Base-by-base conservation (phyloP, 2,113 vertebrate genomes). In the Ia io region DNA sequence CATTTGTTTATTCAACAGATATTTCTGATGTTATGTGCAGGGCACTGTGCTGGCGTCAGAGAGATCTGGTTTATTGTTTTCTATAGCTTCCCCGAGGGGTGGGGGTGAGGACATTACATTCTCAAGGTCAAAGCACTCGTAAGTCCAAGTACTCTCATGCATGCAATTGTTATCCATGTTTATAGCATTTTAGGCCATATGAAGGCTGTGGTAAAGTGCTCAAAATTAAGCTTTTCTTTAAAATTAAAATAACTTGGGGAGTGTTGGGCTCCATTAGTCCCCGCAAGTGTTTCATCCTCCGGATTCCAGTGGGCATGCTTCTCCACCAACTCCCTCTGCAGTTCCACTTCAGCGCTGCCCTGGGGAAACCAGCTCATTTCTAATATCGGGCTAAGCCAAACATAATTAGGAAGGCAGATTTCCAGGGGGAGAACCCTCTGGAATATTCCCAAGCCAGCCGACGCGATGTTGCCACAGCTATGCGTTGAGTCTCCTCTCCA, bases 281-380 rank as follows among this genome's bases (percentile, higher is more conserved):
- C 32, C 53, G 71, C 88, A 95, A 92, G 65, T 42, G 4, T 74
- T 90, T 92, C 85, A 42, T 82, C 44, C 16, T 59, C 76, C n/a
- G 6, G 28, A 23, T 94, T 95, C 61, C 89, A 86, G 1, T 6
- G 73, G 61, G 40, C 10, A 2, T 8, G 16, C 22, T 94, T 40
- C 25, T 74, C 35, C 67, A 51, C 53, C 13, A 83, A 79, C 23
- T 93, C 93, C 67, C 93, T 95, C 77, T 9, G 6, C 77, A 79
- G 73, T 44, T 94, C 74, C 85, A 91, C 93, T 82, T 86, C 78
- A 63, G 73, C 59, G 42, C 23, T 37, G 77, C 88, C 78, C 78
- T 91, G 77, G n/a, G 91, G 85, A 96, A 85, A 74, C 71, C 83
- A 79, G 74, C 90, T 96, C 83, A 95, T 96, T 97, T 95, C 96